Conservation (phyloP, 2,797 vertebrate genomes). For the Moxostoma hubbsi region DNA sequence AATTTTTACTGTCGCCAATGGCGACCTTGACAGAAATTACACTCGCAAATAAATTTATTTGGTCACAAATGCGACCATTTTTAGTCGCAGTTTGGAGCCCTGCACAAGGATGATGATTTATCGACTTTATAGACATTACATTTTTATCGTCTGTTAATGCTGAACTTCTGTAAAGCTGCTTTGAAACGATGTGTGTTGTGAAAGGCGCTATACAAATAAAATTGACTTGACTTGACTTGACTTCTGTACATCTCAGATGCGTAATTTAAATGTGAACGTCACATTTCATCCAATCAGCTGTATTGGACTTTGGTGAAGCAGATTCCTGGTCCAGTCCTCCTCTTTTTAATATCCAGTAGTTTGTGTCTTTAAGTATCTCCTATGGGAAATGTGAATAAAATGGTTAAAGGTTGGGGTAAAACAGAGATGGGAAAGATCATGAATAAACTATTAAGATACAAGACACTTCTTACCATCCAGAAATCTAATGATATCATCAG, state of each 20-base stretch:
- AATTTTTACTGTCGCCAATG: too few species aligned
- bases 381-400: conserved; percentile 52
- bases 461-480: conserved; percentile 73
- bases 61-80: too few species aligned
- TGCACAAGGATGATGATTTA: too few species aligned
- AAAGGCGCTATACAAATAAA: too few species aligned
- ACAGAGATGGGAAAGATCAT: neutral
- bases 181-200: too few species aligned
- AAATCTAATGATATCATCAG: conserved; percentile 84
- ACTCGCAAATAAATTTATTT: too few species aligned
- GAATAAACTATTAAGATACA: neutral
- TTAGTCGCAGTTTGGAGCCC: too few species aligned
- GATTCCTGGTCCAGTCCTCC: conserved; percentile 76
- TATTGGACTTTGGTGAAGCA: conserved; percentile 72
- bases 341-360: conserved; percentile 81
- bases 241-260: conserved; percentile 27
- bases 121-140: too few species aligned
- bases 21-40: too few species aligned
- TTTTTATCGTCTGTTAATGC: too few species aligned
- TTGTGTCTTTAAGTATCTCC: conserved; percentile 81
- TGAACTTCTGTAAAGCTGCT: too few species aligned
- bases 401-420: neutral
- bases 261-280: conserved; percentile 40
- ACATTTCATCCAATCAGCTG: conserved; percentile 82
- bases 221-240: too few species aligned